Conservation (phyloP, 1,140 invertebrate genomes). For the Leptinotarsa lineolata region DNA sequence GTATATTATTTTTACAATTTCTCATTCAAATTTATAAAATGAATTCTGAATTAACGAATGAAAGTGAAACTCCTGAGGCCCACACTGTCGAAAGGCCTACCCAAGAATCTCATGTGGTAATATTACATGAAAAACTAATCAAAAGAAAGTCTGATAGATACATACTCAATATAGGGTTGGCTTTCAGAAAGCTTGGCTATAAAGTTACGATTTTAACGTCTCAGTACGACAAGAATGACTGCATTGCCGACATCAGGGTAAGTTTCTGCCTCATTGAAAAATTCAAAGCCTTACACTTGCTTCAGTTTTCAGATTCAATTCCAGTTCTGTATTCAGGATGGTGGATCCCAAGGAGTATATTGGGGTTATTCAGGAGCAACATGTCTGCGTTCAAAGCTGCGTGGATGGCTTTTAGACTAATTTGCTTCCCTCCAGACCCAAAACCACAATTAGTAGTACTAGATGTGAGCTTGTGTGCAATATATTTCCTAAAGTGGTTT, state of each 20-base stretch:
- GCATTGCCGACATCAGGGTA: slow-evolving; percentile 44
- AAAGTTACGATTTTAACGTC: slow-evolving; percentile 45
- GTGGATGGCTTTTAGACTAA: slow-evolving; percentile 43
- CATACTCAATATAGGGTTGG: slow-evolving; percentile 44
- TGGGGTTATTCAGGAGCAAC: slow-evolving; percentile 34
- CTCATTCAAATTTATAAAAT: slow-evolving; percentile 18
- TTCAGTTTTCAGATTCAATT: slow-evolving; percentile 34
- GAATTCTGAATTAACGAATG: neutral
- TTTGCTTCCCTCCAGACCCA: slow-evolving; percentile 39
- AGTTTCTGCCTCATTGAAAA: neutral
- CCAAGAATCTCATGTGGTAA: slow-evolving; percentile 32
- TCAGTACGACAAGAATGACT: slow-evolving; percentile 39
- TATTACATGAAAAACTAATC: slow-evolving; percentile 48
- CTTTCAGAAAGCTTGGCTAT: slow-evolving; percentile 42
- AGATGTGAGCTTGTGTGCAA: slow-evolving; percentile 42
- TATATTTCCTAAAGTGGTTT: slow-evolving; percentile 43
- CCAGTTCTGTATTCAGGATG: slow-evolving; percentile 38
- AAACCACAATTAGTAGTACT: slow-evolving; percentile 43
- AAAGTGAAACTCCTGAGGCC: neutral
- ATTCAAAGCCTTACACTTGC: neutral
- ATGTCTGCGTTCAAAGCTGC: slow-evolving; percentile 37
- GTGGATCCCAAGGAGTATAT: slow-evolving; percentile 44
- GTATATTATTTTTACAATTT: slow-evolving; percentile 4
- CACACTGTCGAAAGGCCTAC: neutral
- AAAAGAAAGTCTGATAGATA: slow-evolving; percentile 46